These are phyloP conservation scores for Solenodon paradoxus DNA, from an alignment of 2,113 vertebrate genomes.

Conservation along the genomic window DNA sequence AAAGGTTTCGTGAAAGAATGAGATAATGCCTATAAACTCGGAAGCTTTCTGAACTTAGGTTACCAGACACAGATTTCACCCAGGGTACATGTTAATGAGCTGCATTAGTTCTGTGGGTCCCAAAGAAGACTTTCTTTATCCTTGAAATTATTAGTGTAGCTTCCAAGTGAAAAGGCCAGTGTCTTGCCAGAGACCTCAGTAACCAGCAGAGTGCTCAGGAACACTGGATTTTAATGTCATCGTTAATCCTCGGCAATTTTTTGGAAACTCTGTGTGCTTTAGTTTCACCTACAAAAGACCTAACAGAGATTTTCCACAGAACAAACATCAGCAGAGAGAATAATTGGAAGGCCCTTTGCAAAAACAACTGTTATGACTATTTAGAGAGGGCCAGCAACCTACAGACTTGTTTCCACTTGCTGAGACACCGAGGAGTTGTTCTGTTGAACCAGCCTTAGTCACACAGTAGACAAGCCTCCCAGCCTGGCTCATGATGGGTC, in stretches of 20 bases:
- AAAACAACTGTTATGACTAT: constrained; percentile 71
- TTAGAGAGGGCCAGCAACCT: constrained; percentile 51
- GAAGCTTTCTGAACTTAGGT: neutral
- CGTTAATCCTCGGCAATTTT: constrained; percentile 37
- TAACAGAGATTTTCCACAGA: constrained; percentile 61
- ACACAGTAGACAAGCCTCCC: constrained; percentile 66
- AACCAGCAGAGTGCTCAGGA: neutral
- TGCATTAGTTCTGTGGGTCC: neutral
- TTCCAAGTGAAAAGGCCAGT: neutral
- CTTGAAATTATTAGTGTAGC: neutral
- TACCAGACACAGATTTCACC: neutral
- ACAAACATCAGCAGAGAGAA: constrained; percentile 61
- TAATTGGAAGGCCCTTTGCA: constrained; percentile 65
- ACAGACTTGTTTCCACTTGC: constrained; percentile 71
- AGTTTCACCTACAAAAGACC: constrained; percentile 57
- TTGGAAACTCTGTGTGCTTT: constrained; percentile 27
- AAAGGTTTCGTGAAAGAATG: constrained; percentile 20
- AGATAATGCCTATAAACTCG: neutral
- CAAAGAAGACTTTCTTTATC: neutral
- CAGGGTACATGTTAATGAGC: neutral
- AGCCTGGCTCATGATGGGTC: constrained; percentile 67
- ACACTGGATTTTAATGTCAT: neutral
- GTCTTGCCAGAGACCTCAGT: neutral
- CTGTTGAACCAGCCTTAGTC: constrained; percentile 56
- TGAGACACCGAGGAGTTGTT: constrained; percentile 51